Evolutionary conservation across 2,797 vertebrate species (phyloP).

Genomic region (Numenius phaeopus): DNA sequence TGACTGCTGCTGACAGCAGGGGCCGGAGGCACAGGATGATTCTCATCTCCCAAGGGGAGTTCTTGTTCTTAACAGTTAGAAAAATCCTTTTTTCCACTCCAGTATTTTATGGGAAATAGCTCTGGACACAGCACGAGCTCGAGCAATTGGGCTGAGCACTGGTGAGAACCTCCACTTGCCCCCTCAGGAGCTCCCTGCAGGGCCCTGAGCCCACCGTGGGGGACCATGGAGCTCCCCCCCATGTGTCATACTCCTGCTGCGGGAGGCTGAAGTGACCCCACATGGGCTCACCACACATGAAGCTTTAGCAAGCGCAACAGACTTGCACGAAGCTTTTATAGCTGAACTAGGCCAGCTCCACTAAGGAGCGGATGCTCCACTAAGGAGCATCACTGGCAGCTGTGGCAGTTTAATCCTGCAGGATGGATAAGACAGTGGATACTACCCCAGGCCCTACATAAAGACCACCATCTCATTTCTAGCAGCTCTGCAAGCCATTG

Average conservation of each 20-base stretch:
- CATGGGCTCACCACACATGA: background rate
- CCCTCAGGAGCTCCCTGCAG: background rate
- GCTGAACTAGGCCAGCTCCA: background rate
- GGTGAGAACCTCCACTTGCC: too few relatives aligned
- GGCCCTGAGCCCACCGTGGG: accelerated
- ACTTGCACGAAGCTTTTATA: background rate
- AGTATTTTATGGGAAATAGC: background rate
- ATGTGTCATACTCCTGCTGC: too few relatives aligned
- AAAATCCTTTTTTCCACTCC: background rate
- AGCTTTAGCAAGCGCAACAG: background rate
- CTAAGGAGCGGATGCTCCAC: background rate
- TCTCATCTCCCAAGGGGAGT: background rate
- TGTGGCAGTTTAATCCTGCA: too few relatives aligned
- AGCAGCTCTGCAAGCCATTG: background rate
- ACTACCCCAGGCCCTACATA: accelerated
- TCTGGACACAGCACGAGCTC: background rate
- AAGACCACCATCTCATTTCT: background rate
- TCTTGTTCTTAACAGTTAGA: background rate
- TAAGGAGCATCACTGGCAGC: background rate
- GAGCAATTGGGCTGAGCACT: background rate
- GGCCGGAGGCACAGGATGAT: background rate
- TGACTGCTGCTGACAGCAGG: background rate
- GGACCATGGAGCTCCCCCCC: background rate
- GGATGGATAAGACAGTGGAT: too few relatives aligned
- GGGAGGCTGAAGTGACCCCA: background rate